Evolutionary conservation across 1,140 invertebrate genomes (phyloP), one percentile per base, ranked within the genome.

Genomic region (Spodoptera litura): DNA sequence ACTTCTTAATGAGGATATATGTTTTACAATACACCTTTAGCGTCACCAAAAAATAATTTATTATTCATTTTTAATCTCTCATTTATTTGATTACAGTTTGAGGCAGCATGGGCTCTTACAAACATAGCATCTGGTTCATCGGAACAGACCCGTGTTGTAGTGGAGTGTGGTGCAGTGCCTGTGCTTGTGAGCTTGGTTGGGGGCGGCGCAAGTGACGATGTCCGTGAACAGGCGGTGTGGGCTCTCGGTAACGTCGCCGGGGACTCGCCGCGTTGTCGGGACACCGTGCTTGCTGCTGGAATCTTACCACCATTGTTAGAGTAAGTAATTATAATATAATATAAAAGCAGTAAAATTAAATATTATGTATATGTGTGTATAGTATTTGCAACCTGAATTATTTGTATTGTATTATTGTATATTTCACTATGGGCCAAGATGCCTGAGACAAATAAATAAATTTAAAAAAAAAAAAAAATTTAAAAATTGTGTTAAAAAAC

Each of bases 41-140:
- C 8, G 0, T 8, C 4, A 44, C 38, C 38, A 9, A 6, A 1
- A 44, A 44, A 1, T 2, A 44, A 8, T 44, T 44, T 9, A 44
- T 1, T 44, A 44, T 44, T 4, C 9, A 44, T 44, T 8, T 9
- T 9, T 44, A 44, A 3, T 13, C 0, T 9, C 0, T 44, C 3
- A 3, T 13, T 64, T 44, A 25, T 78, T 51, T 51, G 49, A 44
- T 71, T 86, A 0, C 66, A 99, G 97, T 99, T 99, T 95, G 99
- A 99, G 95, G 98, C 99, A 76, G 98, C 99, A 61, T 99, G 99
- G 99, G 98, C 98, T 62, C 93, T 99, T 79, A 99, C 99, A 68
- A 99, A 99, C 94, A 99, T 99, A 85, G 99, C 99, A 3, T 99
- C 98, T 3, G 99, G 99, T n/a, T 99, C 98, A 25, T 99, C 98